Evolutionary conservation across 2,888 invertebrate genomes (phyloP).

Genomic region (Drosophila testacea): DNA sequence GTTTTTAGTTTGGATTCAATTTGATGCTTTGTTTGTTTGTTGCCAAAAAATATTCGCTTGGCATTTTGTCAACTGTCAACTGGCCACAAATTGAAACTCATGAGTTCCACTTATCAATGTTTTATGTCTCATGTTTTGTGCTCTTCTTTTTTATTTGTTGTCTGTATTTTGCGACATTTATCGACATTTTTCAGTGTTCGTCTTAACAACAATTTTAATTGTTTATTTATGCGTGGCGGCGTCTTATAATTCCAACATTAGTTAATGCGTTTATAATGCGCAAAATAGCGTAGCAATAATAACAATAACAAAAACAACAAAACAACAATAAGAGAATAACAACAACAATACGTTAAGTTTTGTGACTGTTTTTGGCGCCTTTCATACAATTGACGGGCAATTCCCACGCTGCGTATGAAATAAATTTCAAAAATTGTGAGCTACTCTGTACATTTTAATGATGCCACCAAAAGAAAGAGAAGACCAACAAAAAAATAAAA

Average conservation of each 20-base stretch:
- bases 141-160: neutral
- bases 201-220: slow-evolving; percentile 48
- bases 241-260: slow-evolving; percentile 59
- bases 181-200: slow-evolving; percentile 33
- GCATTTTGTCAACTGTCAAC: slow-evolving; percentile 65
- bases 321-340: neutral
- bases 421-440: slow-evolving; percentile 72
- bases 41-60: slow-evolving; percentile 47
- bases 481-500: slow-evolving; percentile 9
- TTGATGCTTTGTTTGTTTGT: slow-evolving; percentile 25
- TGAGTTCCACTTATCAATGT: slow-evolving; percentile 63
- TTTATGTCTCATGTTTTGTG: slow-evolving; percentile 34
- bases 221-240: slow-evolving; percentile 58
- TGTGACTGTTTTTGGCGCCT: slow-evolving; percentile 67
- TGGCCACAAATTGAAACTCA: slow-evolving; percentile 56
- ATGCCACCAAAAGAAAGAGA: slow-evolving; percentile 60
- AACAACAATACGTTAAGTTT: slow-evolving; percentile 12
- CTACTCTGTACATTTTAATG: slow-evolving; percentile 79
- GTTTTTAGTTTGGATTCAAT: slow-evolving; percentile 19
- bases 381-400: slow-evolving; percentile 71
- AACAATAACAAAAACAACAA: slow-evolving; percentile 2
- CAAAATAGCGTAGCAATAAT: slow-evolving; percentile 44
- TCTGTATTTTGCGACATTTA: slow-evolving; percentile 46
- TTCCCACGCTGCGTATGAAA: slow-evolving; percentile 80
- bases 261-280: slow-evolving; percentile 79